These are phyloP conservation scores for Toxonevra muliebris DNA, from an alignment of 2,888 invertebrate genomes.

Conservation along the genomic window DNA sequence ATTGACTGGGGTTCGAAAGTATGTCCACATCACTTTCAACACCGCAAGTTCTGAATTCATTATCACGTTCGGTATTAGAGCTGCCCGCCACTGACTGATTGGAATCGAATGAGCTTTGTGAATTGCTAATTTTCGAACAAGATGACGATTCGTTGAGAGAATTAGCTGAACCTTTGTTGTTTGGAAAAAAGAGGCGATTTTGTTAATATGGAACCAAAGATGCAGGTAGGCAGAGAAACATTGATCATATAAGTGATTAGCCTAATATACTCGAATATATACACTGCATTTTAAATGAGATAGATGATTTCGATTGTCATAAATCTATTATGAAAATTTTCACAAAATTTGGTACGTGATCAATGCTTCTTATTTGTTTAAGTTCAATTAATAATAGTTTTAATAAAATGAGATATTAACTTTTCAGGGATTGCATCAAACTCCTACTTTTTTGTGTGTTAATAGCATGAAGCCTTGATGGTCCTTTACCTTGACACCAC, in stretches of 20 bases:
- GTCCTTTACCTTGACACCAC: conserved; percentile 49
- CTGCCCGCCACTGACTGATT: conserved; percentile 65
- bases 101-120: conserved; percentile 63
- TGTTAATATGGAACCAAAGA: conserved; percentile 12
- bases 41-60: conserved; percentile 57
- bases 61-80: conserved; percentile 58
- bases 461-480: conserved; percentile 60
- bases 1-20: conserved; percentile 76
- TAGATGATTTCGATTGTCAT: neutral
- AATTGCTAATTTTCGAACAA: conserved; percentile 63
- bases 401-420: conserved; percentile 54
- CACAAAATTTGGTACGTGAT: neutral
- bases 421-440: conserved; percentile 59
- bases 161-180: conserved; percentile 62
- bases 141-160: conserved; percentile 65
- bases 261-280: neutral
- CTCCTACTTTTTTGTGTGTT: conserved; percentile 61
- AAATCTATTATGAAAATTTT: neutral
- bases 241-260: conserved; percentile 3
- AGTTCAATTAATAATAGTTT: conserved; percentile 22
- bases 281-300: neutral
- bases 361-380: conserved; percentile 37
- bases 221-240: conserved; percentile 10
- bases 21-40: conserved; percentile 76
- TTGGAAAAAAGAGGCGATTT: conserved; percentile 65